These are phyloP conservation scores for Dasyornis broadbenti DNA, from an alignment of 2,113 vertebrate species.

Conservation along the genomic window DNA sequence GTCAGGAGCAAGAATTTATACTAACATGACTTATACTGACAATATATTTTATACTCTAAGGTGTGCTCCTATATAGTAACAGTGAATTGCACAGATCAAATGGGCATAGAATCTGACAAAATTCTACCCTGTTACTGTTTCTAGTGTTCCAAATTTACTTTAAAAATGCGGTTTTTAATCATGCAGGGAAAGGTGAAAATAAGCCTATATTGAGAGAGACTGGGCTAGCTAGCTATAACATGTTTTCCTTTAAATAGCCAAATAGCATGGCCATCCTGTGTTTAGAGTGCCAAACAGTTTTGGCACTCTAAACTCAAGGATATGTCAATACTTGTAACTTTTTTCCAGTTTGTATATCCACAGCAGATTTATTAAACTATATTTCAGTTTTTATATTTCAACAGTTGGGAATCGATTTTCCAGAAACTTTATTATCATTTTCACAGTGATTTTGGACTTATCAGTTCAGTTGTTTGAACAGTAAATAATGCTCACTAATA, in stretches of 20 bases:
- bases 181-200: not conserved
- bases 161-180: not conserved
- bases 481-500: not conserved
- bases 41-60: not conserved
- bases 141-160: not conserved
- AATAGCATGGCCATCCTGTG: not conserved
- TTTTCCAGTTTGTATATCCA: not conserved
- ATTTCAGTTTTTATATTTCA: not conserved
- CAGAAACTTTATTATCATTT: not conserved
- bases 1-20: not conserved
- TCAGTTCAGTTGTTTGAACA: not conserved
- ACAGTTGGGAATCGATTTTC: not conserved
- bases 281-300: not conserved
- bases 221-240: not conserved
- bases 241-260: not conserved
- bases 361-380: not conserved
- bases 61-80: accelerated
- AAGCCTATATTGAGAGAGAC: not conserved
- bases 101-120: not conserved
- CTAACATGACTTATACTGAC: not conserved
- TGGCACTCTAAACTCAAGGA: no score
- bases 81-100: not conserved
- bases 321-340: not conserved
- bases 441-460: not conserved
- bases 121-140: not conserved